Base-by-base conservation (phyloP, 2,797 vertebrate genomes). In the Morelia viridis region DNA sequence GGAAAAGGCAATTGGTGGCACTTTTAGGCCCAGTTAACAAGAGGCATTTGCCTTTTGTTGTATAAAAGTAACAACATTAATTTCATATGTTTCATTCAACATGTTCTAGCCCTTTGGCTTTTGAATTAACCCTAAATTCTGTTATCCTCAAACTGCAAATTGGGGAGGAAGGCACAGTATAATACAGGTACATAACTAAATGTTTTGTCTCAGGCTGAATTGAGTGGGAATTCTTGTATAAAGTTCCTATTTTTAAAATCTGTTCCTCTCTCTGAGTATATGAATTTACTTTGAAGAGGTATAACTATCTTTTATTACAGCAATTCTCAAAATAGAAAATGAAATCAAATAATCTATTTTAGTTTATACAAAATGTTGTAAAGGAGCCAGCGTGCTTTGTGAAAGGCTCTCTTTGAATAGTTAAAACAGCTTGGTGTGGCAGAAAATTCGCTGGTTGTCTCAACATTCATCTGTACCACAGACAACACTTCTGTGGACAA, bases 271-370 rank as follows among this genome's bases (percentile, higher is more conserved):
- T 57, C n/a, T 56, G 88, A 71, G 46, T 28, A 24, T 65, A 50
- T 31, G 8, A 15, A 13, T 62, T 90, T 31, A 62, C 12, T 90
- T 61, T 3, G 4, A 89, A 50, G 60, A 92, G 64, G 3, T 41
- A 92, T 9, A 83, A 12, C 24, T 61, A 1, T 28, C 9, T 62
- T 83, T 92, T 6, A n/a, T 57, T n/a, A 84, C 3, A 62, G 19
- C 56, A 89, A 65, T 92, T 92, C 56, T 50, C 35, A 85, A 68
- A 56, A 41, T 80, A 76, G 50, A 83, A 50, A 84, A 68, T 31
- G 50, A 24, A 71, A 68, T n/a, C 41, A 68, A 89, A 68, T n/a
- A 85, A 57, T 85, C 3, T 24, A 28, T 22, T 10, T 9, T 41
- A 89, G 4, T 5, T 83, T 46, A 24, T 80, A 80, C 35, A 24